phyloP scores from a whole-genome alignment of 2,888 invertebrate species.

The Archips crataeganus region DNA sequence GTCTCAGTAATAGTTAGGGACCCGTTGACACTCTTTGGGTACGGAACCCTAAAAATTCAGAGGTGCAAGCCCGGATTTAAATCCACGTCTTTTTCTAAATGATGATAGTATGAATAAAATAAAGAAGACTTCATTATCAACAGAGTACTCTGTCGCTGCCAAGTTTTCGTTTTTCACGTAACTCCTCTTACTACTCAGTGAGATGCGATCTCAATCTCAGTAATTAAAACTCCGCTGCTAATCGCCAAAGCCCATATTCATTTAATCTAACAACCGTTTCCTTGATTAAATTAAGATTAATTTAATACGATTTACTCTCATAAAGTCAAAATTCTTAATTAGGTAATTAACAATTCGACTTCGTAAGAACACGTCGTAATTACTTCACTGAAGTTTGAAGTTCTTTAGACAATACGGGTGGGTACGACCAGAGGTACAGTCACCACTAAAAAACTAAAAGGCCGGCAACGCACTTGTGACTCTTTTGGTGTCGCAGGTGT shows the following conservation, averaged over 20 bases:
- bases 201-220: neutral
- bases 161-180: too few species aligned
- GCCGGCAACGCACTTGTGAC: too few species aligned
- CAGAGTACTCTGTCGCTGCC: too few species aligned
- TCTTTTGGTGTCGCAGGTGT: too few species aligned
- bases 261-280: neutral
- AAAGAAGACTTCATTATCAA: too few species aligned
- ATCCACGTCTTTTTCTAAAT: too few species aligned
- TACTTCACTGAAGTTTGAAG: neutral
- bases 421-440: neutral
- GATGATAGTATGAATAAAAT: too few species aligned
- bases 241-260: neutral
- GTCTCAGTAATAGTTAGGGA: too few species aligned
- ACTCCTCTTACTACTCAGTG: neutral
- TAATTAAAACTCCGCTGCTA: neutral
- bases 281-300: constrained; percentile 9
- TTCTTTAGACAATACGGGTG: neutral
- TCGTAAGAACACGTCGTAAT: neutral
- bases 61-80: too few species aligned
- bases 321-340: neutral
- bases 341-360: constrained; percentile 2
- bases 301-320: constrained; percentile 5
- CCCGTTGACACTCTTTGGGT: too few species aligned
- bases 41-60: too few species aligned
- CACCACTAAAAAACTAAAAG: too few species aligned